Percentiles rank a stretch among this genome's conserved stretches.
Conservation (phyloP, 2,797 vertebrate genomes). For the Ctenopoma multispine region DNA sequence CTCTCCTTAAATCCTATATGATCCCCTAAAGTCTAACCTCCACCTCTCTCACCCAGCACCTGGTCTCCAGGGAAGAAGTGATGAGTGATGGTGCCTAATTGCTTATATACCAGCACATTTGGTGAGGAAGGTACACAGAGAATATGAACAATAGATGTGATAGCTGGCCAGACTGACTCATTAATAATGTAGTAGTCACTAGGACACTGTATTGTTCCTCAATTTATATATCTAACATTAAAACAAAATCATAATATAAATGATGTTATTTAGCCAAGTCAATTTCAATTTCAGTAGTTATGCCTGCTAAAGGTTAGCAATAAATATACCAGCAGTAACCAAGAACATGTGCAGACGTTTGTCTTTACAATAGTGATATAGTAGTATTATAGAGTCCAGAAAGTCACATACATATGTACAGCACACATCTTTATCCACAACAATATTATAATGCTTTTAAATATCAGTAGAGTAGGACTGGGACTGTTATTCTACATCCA, state of each 20-base stretch:
- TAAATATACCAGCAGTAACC: background rate
- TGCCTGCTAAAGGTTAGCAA: background rate
- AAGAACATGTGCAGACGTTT: background rate
- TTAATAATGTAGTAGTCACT: background rate
- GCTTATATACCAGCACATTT: constrained; percentile 16
- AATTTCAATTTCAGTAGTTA: background rate
- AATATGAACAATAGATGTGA: constrained; percentile 15
- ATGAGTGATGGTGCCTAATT: constrained; percentile 29
- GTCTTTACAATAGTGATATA: background rate
- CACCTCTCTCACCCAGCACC: constrained; percentile 3
- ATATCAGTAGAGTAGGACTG: background rate
- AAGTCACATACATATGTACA: background rate
- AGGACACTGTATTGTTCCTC: background rate
- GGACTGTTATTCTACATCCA: no score
- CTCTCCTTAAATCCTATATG: constrained; percentile 38
- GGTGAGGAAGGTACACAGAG: constrained; percentile 15
- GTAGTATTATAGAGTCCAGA: background rate
- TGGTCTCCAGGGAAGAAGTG: constrained; percentile 32
- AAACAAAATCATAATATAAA: background rate
- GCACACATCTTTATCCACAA: background rate
- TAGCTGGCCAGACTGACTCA: background rate
- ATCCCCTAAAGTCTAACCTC: constrained; percentile 39
- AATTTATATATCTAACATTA: background rate
- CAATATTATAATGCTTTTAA: background rate
- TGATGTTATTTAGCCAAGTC: background rate